A percentile compares a stretch with the other conserved stretches of the same genome.
phyloP scores from a whole-genome alignment of 2,888 invertebrate genomes.

The Anorthoa munda region DNA sequence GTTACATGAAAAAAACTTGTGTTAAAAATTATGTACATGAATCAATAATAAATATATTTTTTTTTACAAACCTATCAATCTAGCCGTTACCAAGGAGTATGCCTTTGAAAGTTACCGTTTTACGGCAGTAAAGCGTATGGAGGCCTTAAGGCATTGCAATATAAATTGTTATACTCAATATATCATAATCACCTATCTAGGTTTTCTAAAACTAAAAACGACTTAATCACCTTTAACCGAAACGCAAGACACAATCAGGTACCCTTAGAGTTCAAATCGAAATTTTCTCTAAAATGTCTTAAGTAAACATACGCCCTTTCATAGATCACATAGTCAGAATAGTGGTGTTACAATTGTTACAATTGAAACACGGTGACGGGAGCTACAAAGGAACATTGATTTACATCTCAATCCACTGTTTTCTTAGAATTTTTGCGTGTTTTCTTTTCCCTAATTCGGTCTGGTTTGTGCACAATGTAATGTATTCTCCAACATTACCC shows the following conservation, averaged over 20 bases:
- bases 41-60: too few species aligned
- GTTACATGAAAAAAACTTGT: too few species aligned
- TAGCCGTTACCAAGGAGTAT: too few species aligned
- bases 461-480: constrained; percentile 40
- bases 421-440: constrained; percentile 64
- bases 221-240: not conserved
- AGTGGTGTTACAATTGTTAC: constrained; percentile 69
- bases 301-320: constrained; percentile 32
- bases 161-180: too few species aligned
- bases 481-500: too few species aligned
- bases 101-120: too few species aligned
- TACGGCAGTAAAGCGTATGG: too few species aligned
- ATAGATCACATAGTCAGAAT: constrained; percentile 57
- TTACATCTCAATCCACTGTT: constrained; percentile 65
- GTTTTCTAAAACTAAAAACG: not conserved
- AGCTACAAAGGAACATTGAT: constrained; percentile 71
- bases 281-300: not conserved
- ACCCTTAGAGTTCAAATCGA: constrained; percentile 13
- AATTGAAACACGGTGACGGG: constrained; percentile 64
- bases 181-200: not conserved
- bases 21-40: too few species aligned
- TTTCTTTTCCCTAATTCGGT: constrained; percentile 46
- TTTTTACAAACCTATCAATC: too few species aligned
- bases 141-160: too few species aligned
- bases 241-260: not conserved